Percentiles rank a stretch among this genome's conserved stretches.
phyloP scores from a whole-genome alignment of 2,113 vertebrate species.

The Rhea americana region DNA sequence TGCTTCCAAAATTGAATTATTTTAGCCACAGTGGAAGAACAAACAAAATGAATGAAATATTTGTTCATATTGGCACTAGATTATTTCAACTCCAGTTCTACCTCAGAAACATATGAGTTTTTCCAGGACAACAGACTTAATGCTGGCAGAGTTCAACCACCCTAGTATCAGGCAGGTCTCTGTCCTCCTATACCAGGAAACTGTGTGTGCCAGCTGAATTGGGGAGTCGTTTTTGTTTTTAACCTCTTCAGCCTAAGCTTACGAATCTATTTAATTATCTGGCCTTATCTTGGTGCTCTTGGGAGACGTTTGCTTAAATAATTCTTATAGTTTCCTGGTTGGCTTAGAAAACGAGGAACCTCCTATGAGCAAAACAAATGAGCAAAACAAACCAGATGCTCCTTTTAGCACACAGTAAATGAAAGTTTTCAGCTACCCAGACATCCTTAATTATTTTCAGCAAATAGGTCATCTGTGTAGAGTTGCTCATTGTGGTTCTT shows the following conservation, averaged over 20 bases:
- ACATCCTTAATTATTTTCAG: slow-evolving; percentile 4
- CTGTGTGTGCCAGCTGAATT: neutral
- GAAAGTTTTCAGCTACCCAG: neutral
- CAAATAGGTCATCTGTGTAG: neutral
- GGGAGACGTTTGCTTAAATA: neutral
- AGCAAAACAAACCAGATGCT: slow-evolving; percentile 14
- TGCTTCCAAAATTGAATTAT: neutral
- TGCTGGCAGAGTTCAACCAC: neutral
- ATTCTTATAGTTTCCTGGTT: neutral
- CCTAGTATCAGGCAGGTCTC: neutral
- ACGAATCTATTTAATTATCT: neutral
- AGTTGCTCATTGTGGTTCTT: neutral
- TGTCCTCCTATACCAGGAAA: neutral
- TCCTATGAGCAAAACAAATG: slow-evolving; percentile 35
- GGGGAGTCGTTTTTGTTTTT: neutral
- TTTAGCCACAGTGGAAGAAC: neutral
- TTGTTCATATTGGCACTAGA: neutral
- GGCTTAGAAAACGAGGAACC: neutral
- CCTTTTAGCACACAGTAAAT: neutral
- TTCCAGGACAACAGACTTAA: neutral
- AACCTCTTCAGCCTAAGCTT: neutral
- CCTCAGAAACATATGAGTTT: neutral
- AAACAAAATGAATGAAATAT: neutral
- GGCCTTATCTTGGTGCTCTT: neutral
- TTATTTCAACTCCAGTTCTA: neutral